Percentiles rank a stretch among this genome's conserved stretches.
Conservation (phyloP, 2,113 vertebrate genomes). For the Sorex araneus region DNA sequence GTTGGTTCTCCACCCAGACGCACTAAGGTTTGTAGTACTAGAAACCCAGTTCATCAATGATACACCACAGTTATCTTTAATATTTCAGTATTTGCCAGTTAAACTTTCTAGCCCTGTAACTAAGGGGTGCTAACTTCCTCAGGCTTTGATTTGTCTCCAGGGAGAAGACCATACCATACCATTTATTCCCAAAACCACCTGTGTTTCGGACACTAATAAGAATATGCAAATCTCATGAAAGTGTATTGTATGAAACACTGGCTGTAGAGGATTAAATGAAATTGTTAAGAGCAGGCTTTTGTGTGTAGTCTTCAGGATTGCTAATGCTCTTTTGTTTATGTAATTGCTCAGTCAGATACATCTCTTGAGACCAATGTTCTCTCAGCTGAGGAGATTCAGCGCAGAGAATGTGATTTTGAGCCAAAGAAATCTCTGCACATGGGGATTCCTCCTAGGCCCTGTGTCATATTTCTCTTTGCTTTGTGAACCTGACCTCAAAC, state of each 20-base stretch:
- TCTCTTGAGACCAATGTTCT: slow-evolving; percentile 60
- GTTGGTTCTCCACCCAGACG: background rate
- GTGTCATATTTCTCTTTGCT: background rate
- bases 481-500: slow-evolving; percentile 24
- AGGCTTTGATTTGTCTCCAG: background rate
- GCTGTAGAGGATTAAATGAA: slow-evolving; percentile 41
- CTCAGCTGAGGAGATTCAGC: background rate
- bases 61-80: background rate
- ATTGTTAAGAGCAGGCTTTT: slow-evolving; percentile 44
- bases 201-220: slow-evolving; percentile 30
- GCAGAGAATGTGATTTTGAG: background rate
- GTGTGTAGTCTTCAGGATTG: slow-evolving; percentile 37
- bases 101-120: background rate
- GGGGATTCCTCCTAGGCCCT: background rate
- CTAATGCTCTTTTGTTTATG: slow-evolving; percentile 56
- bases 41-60: background rate
- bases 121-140: background rate
- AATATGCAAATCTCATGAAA: slow-evolving; percentile 29
- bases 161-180: background rate
- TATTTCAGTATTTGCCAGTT: background rate
- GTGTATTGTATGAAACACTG: background rate
- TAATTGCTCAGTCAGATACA: slow-evolving; percentile 10
- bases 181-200: background rate
- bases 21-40: background rate
- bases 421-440: background rate